Base-by-base conservation (phyloP, 2,888 invertebrate species). In the Trichacis sp. region DNA sequence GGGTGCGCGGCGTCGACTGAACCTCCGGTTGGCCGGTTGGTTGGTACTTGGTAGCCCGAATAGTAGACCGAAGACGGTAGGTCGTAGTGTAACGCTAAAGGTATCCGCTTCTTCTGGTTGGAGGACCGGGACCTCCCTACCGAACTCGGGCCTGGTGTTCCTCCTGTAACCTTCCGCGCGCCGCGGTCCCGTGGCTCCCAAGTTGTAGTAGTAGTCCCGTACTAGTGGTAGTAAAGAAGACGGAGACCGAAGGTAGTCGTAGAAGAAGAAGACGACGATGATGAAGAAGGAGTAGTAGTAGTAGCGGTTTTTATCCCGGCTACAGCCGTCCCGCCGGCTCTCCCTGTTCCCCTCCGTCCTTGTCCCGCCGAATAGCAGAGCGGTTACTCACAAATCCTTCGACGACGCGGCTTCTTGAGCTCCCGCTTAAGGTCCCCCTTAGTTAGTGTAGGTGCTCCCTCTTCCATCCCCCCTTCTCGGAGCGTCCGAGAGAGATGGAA, bases 1-100 rank as follows among this genome's bases (percentile, higher is more conserved):
- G 84, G 83, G 76, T 78, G 84, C 84, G 82, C 83, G 84, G 83
- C 82, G 82, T 82, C 81, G 84, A 84, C 84, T 84, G 84, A 83
- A 84, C 71, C 70, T 72, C 70, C 70, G 70, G 69, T 70, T 66
- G 71, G 71, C 68, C 72, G 71, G 72, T 69, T 73, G 73, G 78
- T 76, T 77, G 82, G 74, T 77, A 76, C 74, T 74, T 73, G 75
- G 81, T 81, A 80, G 80, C 77, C 77, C 80, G 82, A 83, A 84
- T 83, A 83, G 83, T 83, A 82, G 82, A 80, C 79, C 78, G 79
- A 79, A 78, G 81, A 81, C 81, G 82, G 82, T 82, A 82, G 81
- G 81, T 80, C 77, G 78, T 78, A 72, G 80, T 81, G 78, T 79
- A 78, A 79, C 77, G 79, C 77, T 76, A 77, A 79, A 79, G 79